phyloP scores from a whole-genome alignment of 1,140 invertebrate species.

The Harlomillsia oculata region DNA sequence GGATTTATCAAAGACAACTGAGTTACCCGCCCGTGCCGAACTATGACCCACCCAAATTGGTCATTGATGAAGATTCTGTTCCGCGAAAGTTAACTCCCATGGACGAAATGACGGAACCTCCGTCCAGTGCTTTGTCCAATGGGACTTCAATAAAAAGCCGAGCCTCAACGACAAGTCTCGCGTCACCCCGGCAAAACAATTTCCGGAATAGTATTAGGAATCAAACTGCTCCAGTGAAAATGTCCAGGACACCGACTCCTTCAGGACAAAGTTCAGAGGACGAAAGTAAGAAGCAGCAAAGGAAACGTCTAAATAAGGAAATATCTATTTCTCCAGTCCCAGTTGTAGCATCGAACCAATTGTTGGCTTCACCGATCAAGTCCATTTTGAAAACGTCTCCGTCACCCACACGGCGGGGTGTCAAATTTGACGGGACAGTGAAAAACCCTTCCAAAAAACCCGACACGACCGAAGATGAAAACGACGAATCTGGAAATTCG shows the following conservation, averaged over 20 bases:
- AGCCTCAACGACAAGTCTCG: neutral
- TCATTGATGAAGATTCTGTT: constrained; percentile 6
- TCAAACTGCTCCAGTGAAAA: no score
- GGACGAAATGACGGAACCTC: constrained; percentile 18
- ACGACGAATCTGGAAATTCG: constrained; percentile 1
- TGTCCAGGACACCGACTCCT: neutral
- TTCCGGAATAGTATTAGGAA: no score
- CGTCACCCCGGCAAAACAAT: neutral
- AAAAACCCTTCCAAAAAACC: neutral
- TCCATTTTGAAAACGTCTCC: no score
- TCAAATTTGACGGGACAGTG: neutral
- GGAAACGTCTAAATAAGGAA: no score
- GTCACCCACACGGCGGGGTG: neutral
- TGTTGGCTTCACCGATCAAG: no score
- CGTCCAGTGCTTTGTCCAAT: neutral
- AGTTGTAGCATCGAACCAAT: no score
- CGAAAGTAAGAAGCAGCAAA: neutral
- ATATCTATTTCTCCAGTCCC: no score
- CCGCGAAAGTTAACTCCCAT: constrained; percentile 17
- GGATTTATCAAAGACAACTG: constrained; percentile 22
- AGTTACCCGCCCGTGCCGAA: constrained; percentile 24
- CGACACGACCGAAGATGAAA: neutral
- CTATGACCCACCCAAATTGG: constrained; percentile 19
- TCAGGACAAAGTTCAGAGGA: neutral
- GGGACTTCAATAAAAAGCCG: neutral